Evolutionary conservation across 2,113 vertebrate genomes (phyloP), one percentile per base, ranked within the genome.

Genomic region (Cairina moschata): DNA sequence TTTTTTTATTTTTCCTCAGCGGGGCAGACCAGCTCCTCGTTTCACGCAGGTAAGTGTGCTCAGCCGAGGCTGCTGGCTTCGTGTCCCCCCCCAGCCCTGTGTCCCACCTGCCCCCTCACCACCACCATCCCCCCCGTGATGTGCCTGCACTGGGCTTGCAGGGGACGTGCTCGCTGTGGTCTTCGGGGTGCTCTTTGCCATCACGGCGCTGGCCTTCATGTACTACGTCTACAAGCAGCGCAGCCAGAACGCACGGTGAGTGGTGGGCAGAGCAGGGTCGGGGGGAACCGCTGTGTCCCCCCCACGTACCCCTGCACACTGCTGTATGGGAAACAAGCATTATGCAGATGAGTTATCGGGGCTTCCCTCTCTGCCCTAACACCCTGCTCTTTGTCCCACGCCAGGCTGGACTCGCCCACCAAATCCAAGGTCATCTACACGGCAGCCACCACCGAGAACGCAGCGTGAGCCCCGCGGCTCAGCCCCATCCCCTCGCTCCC

Each of bases 181-280:
- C 63, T 98, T 98, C 0, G 98, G 98, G 42, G 84, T 97, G 46
- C 98, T 98, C 68, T 98, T 98, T 77, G 97, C 91, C 4, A 12
- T 92, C 67, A 98, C 97, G 0, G 90, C 95, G 1, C 29, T 98
- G 4, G 96, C 97, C 28, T 98, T 98, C 90, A 76, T 98, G 25
- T 75, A 98, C 42, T 98, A 98, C 20, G 93, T 98, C 66, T 89
- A 90, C 21, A 96, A 95, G 69, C 97, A 97, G 76, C 95, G 91
- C 83, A 96, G 46, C 77, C 96, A 91, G 82, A 97, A 86, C 2
- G 3, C 92, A 86, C 86, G 97, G 97, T 97, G 86, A 97, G 93
- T 1, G 1, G 23, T 2, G 13, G 28, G 28, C 4, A 1, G 13
- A 10, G 2, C 5, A 4, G 36, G 4, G 25, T 2, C 0, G 17